Evolutionary conservation across 2,888 invertebrate species (phyloP), one percentile per base, ranked within the genome.

Genomic region (Zaprionus bogoriensis): DNA sequence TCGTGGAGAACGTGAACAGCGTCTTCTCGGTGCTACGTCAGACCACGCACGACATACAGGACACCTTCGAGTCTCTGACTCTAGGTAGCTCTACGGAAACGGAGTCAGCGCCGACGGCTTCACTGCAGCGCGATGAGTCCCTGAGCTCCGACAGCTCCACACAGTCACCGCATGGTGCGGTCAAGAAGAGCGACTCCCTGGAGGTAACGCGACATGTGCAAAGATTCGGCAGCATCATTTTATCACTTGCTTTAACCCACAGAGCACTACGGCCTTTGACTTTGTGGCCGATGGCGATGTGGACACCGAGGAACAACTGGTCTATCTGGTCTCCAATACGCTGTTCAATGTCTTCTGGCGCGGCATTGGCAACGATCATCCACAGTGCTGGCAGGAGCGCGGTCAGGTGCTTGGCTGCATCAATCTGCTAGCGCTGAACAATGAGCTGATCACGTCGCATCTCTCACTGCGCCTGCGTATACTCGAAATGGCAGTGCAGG

Each of bases 351-450:
- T 94, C 0, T 91, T 93, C 82, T 94, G 93, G 93, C 92, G 93
- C 67, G 94, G 94, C 12, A 91, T 93, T 17, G 91, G 92, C 52
- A 92, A 92, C 44, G 92, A 92, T 20, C 91, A 92, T 74, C 91
- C 91, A 20, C 91, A 92, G 10, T 92, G 92, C 27, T 94, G 93
- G 93, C 92, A 92, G 90, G 92, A 93, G 75, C 91, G 93, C 30
- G 93, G 93, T 6, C 92, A 93, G 86, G 93, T 94, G 1, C 89
- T 93, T 77, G 92, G 93, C 6, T 93, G 93, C 77, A 92, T 94
- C 25, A 93, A 93, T 88, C 88, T 92, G 32, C 86, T 93, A 32
- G 92, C 92, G 5, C 87, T 93, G 47, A 92, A 92, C 67, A 93
- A 93, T 80, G 92, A 92, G 69, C 86, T 94, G 20, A 91, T 93